phyloP scores from a whole-genome alignment of 1,140 invertebrate species.

The Spodoptera litura region DNA sequence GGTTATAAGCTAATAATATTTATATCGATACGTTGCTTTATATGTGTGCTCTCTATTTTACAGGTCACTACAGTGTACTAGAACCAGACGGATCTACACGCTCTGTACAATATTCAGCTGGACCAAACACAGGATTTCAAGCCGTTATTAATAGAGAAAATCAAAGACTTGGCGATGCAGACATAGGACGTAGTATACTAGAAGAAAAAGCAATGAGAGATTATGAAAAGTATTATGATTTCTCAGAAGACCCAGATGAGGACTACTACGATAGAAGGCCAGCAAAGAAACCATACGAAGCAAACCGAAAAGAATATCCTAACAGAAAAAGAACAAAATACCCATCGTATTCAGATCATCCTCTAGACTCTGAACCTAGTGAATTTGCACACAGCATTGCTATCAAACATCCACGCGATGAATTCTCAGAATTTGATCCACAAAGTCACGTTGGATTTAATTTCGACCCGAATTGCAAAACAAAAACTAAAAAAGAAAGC shows the following conservation, averaged over 20 bases:
- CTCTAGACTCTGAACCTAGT: slow-evolving; percentile 70
- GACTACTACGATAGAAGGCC: slow-evolving; percentile 68
- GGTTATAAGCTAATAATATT: too few species aligned
- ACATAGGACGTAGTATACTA: slow-evolving; percentile 55
- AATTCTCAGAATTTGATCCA: slow-evolving; percentile 62
- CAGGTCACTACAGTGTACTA: slow-evolving; percentile 83
- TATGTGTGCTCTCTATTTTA: slow-evolving; percentile 47
- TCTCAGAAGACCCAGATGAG: slow-evolving; percentile 68
- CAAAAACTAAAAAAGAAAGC: slow-evolving; percentile 72
- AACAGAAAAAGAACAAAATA: slow-evolving; percentile 45
- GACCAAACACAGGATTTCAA: slow-evolving; percentile 77
- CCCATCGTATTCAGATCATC: slow-evolving; percentile 43
- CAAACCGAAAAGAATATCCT: slow-evolving; percentile 67
- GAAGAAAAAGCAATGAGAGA: slow-evolving; percentile 77
- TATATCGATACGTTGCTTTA: too few species aligned
- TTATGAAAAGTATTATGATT: slow-evolving; percentile 72
- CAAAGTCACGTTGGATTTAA: slow-evolving; percentile 72
- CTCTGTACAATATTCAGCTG: slow-evolving; percentile 83
- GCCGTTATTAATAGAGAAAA: slow-evolving; percentile 71
- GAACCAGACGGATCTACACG: slow-evolving; percentile 84
- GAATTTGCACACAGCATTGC: slow-evolving; percentile 76
- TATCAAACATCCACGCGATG: slow-evolving; percentile 77
- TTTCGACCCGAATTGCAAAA: slow-evolving; percentile 76
- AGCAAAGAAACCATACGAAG: slow-evolving; percentile 58
- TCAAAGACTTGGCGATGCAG: slow-evolving; percentile 40